A percentile compares a stretch with the other conserved stretches of the same genome.
phyloP scores from a whole-genome alignment of 2,797 vertebrate genomes.

The Myripristis jacobus region DNA sequence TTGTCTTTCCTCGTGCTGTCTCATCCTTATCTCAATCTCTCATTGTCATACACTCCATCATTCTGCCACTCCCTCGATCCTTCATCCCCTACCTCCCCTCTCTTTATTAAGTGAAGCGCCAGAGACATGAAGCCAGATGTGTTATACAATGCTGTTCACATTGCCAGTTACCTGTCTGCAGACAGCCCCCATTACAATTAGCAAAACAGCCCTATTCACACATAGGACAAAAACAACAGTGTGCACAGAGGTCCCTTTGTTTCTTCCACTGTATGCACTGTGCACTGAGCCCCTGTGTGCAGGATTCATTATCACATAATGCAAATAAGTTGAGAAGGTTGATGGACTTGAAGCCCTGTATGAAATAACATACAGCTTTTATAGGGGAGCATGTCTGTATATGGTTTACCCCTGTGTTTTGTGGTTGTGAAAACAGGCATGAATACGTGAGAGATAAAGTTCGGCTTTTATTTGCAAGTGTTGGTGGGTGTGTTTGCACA shows the following conservation, averaged over 20 bases:
- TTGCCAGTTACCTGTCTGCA: constrained; percentile 58
- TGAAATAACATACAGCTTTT: constrained; percentile 11
- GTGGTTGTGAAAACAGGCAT: constrained; percentile 27
- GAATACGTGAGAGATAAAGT: constrained; percentile 38
- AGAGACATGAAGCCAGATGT: constrained; percentile 59
- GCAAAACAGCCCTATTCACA: constrained; percentile 23
- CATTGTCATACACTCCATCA: constrained; percentile 68
- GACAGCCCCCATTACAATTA: constrained; percentile 47
- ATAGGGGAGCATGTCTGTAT: constrained; percentile 3
- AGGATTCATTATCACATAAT: constrained; percentile 15
- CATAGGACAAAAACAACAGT: constrained; percentile 47
- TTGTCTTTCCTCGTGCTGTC: constrained; percentile 58
- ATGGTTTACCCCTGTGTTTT: constrained; percentile 25
- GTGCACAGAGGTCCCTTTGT: constrained; percentile 58
- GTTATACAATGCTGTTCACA: constrained; percentile 62
- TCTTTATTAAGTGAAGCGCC: constrained; percentile 61
- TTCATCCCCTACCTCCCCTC: constrained; percentile 31
- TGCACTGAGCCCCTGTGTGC: constrained; percentile 33
- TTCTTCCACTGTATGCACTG: constrained; percentile 35
- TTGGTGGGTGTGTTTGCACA: constrained; percentile 37
- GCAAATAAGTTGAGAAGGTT: constrained; percentile 26
- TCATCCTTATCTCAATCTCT: constrained; percentile 68
- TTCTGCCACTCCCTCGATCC: constrained; percentile 26
- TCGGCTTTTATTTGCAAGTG: constrained; percentile 30
- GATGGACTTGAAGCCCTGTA: not conserved